These are phyloP conservation scores for Lamellibrachia satsuma DNA, from an alignment of 2,888 invertebrate genomes.

Conservation along the genomic window DNA sequence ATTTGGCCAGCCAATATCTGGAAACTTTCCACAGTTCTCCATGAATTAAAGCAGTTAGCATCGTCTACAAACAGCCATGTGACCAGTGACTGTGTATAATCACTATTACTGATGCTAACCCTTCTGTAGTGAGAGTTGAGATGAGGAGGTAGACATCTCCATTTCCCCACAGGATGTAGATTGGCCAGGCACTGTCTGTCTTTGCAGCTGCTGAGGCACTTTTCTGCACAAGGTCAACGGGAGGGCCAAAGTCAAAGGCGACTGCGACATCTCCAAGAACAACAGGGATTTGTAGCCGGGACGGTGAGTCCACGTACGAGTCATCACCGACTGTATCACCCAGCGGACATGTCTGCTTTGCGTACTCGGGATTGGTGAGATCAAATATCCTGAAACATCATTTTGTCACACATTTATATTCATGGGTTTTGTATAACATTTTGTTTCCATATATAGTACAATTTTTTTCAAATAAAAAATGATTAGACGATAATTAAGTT, in stretches of 20 bases:
- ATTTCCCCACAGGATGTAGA: slow-evolving; percentile 83
- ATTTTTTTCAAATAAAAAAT: too few relatives aligned
- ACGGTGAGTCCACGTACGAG: slow-evolving; percentile 20
- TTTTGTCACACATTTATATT: neutral
- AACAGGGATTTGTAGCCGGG: neutral
- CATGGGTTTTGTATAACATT: too few relatives aligned
- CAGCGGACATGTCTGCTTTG: neutral
- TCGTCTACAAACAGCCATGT: too few relatives aligned
- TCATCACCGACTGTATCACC: neutral
- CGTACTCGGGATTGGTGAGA: neutral
- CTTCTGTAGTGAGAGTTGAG: slow-evolving; percentile 45
- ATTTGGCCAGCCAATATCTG: too few relatives aligned
- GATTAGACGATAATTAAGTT: too few relatives aligned
- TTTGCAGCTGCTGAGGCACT: slow-evolving; percentile 22
- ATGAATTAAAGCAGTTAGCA: too few relatives aligned
- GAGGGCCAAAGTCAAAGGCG: slow-evolving; percentile 82
- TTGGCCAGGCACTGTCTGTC: slow-evolving; percentile 72
- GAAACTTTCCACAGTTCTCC: too few relatives aligned
- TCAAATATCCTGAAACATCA: slow-evolving; percentile 26
- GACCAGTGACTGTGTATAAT: neutral
- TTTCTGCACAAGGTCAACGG: slow-evolving; percentile 56
- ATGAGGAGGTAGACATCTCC: slow-evolving; percentile 77
- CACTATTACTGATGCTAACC: slow-evolving; percentile 36
- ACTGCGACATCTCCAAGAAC: slow-evolving; percentile 86
- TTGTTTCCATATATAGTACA: too few relatives aligned